These are phyloP conservation scores for Clamator glandarius DNA, from an alignment of 2,797 vertebrate species.

Conservation along the genomic window DNA sequence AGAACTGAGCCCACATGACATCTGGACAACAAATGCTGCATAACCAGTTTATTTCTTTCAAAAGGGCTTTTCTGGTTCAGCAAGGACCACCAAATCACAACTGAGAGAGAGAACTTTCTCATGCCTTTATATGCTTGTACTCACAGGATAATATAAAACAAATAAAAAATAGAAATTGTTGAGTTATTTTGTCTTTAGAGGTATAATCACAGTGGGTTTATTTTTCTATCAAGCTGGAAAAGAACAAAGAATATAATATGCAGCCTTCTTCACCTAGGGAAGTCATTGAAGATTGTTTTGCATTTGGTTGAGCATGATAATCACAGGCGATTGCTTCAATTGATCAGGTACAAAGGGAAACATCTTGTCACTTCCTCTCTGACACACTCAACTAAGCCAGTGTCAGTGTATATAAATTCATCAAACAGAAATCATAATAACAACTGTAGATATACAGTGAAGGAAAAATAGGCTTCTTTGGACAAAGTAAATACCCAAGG, in stretches of 20 bases:
- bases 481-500: neutral
- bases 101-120: neutral
- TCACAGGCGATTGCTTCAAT: rapidly evolving
- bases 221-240: neutral
- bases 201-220: neutral
- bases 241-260: neutral
- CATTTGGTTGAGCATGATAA: neutral
- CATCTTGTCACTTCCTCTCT: neutral
- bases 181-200: neutral
- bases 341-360: neutral
- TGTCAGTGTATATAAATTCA: neutral
- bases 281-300: neutral
- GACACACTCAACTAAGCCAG: neutral
- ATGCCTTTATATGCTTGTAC: neutral
- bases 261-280: neutral
- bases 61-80: neutral
- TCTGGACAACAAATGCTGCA: neutral
- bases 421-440: neutral
- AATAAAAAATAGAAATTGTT: neutral
- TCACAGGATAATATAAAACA: neutral
- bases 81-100: neutral
- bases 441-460: neutral
- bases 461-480: neutral
- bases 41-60: neutral
- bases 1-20: neutral